Base-by-base conservation (phyloP, 2,113 vertebrate genomes). In the Nymphicus hollandicus region DNA sequence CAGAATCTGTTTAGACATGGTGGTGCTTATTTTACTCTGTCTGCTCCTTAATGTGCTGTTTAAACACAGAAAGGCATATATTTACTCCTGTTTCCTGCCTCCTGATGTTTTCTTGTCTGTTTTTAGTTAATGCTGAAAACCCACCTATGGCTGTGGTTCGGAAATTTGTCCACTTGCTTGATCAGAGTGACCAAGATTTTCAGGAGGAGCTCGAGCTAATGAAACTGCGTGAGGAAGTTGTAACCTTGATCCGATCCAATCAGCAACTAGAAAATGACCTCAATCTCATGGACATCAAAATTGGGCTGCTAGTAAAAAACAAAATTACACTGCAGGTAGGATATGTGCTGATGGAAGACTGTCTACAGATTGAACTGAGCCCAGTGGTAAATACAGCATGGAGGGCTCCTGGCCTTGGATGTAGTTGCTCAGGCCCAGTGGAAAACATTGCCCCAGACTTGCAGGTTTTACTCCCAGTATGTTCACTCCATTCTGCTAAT, bases 241-340 rank as follows among this genome's bases (percentile, higher is more conserved):
- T 99, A 87, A 99, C 99, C 79, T 98, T 99, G 93, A 99, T 99
- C 93, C 99, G 99, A 89, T 99, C 99, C 85, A 99, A 99, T 97
- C 99, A 99, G 95, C 99, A 99, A 91, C 98, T 99, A 96, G 99
- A 99, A 97, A 99, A 99, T 60, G 99, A 99, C 96, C 99, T 99
- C 85, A 99, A 99, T 95, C 98, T 99, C 95, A 99, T 99, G 99
- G 99, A 99, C 92, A 99, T 99, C 96, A 99, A 99, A 97, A 99
- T 99, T 11, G 99, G 99, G 27, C 98, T 99, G 76, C 98, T 99
- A 80, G 99, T 99, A 74, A 99, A 99, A 97, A 99, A 99, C 94
- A 99, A 99, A 97, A 99, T 99, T 92, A 99, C 99, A 0, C 49
- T 99, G 97, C 99, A 98, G 98, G 98, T 98, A 94, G 31, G 86